phyloP scores from a whole-genome alignment of 2,888 invertebrate species.

The Athrips mouffetella region DNA sequence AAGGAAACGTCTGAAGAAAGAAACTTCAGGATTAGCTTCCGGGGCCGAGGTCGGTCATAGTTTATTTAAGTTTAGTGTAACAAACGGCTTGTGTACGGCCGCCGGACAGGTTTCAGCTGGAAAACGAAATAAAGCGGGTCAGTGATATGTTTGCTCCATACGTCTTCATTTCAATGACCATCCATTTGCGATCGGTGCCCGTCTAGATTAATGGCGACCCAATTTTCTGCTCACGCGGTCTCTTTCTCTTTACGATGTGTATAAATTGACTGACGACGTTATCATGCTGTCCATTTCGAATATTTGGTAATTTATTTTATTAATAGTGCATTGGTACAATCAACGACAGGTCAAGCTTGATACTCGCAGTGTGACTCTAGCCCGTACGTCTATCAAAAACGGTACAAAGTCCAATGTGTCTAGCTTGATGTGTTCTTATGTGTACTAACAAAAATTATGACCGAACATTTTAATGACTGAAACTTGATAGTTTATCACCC shows the following conservation, averaged over 20 bases:
- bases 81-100: conserved; percentile 40
- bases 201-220: conserved; percentile 55
- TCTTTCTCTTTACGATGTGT: too few species aligned
- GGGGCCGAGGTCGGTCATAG: conserved; percentile 27
- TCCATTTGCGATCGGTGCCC: conserved; percentile 56
- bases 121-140: not conserved
- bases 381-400: too few species aligned
- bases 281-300: too few species aligned
- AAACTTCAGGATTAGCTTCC: conserved; percentile 46
- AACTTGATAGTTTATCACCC: too few species aligned
- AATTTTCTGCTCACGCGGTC: conserved; percentile 46
- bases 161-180: conserved; percentile 66
- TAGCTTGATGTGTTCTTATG: too few species aligned
- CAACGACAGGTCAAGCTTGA: too few species aligned
- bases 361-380: too few species aligned
- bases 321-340: too few species aligned
- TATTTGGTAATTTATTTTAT: not conserved
- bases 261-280: too few species aligned
- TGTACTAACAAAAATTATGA: too few species aligned
- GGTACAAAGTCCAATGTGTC: too few species aligned
- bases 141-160: conserved; percentile 34
- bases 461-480: too few species aligned
- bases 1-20: conserved; percentile 39
- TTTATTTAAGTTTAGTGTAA: conserved; percentile 42
- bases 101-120: conserved; percentile 11